phyloP scores from a whole-genome alignment of 1,140 invertebrate species.

The Steinernema khuongi region DNA sequence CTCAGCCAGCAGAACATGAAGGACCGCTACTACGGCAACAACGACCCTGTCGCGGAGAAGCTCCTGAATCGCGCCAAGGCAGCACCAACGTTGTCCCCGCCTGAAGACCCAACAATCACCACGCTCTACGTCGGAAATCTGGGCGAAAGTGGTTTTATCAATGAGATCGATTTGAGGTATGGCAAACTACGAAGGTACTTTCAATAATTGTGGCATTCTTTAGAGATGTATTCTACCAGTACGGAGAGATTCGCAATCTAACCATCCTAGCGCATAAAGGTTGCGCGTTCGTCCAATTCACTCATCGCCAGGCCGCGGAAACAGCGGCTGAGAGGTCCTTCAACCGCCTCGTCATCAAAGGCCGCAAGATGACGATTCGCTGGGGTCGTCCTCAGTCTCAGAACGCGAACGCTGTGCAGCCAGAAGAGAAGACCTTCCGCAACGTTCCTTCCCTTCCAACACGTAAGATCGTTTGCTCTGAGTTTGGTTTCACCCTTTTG shows the following conservation, averaged over 20 bases:
- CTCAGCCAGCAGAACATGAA: conserved; percentile 98
- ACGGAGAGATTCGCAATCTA: conserved; percentile 91
- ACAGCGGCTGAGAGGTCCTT: conserved; percentile 89
- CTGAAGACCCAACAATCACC: conserved; percentile 90
- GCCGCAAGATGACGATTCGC: conserved; percentile 82
- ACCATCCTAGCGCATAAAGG: conserved; percentile 85
- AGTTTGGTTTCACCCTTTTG: not conserved
- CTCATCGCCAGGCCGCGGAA: conserved; percentile 79
- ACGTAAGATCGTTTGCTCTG: conserved; percentile 33
- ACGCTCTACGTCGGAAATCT: conserved; percentile 91
- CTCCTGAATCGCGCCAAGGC: conserved; percentile 80
- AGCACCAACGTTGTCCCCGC: conserved; percentile 86
- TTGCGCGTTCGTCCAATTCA: conserved; percentile 96
- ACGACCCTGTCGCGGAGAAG: conserved; percentile 98
- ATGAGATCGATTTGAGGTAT: conserved; percentile 79
- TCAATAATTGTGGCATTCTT: conserved; percentile 27
- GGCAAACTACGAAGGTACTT: conserved; percentile 16
- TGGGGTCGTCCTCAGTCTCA: conserved; percentile 70
- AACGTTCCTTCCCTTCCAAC: conserved; percentile 50
- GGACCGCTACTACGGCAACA: conserved; percentile 92
- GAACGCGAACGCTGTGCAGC: conserved; percentile 11
- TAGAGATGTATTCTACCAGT: conserved; percentile 91
- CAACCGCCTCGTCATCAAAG: conserved; percentile 75
- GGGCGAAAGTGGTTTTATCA: conserved; percentile 70
- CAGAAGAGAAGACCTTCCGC: conserved; percentile 10